These are phyloP conservation scores for Drosophila oshimai DNA, from an alignment of 1,140 invertebrate species.

Conservation along the genomic window DNA sequence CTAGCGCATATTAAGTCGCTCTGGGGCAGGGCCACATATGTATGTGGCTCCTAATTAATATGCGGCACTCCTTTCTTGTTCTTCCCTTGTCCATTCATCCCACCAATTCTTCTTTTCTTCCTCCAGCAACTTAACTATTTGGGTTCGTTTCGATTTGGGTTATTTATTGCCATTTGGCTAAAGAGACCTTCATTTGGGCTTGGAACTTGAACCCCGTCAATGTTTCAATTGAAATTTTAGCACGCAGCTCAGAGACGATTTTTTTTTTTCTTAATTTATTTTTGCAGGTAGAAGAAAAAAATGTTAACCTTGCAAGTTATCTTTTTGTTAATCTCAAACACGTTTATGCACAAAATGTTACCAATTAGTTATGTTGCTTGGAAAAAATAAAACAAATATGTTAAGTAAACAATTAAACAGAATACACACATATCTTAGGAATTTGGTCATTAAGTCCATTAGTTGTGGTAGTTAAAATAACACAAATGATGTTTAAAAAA, in stretches of 20 bases:
- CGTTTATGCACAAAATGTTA: background rate
- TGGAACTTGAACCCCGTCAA: background rate
- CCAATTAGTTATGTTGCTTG: background rate
- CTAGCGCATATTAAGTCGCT: slow-evolving; percentile 52
- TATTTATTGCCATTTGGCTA: slow-evolving; percentile 15
- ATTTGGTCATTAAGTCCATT: too few species aligned
- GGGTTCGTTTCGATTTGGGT: slow-evolving; percentile 23
- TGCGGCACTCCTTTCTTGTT: slow-evolving; percentile 68
- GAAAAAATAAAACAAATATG: background rate
- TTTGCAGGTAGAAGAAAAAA: background rate
- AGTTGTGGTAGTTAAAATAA: too few species aligned
- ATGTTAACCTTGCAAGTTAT: too few species aligned
- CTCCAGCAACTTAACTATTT: slow-evolving; percentile 44
- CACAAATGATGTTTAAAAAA: too few species aligned
- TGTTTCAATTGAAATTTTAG: slow-evolving; percentile 28
- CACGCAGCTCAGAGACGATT: slow-evolving; percentile 8
- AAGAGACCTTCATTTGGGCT: background rate
- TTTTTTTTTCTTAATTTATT: background rate
- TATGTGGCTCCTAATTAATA: slow-evolving; percentile 64
- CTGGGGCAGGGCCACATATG: slow-evolving; percentile 16
- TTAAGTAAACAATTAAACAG: too few species aligned
- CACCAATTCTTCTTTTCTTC: background rate
- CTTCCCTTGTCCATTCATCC: slow-evolving; percentile 13
- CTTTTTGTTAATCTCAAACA: too few species aligned
- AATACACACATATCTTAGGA: too few species aligned